Conservation (phyloP, 2,888 invertebrate genomes). For the Antheraea yamamai region DNA sequence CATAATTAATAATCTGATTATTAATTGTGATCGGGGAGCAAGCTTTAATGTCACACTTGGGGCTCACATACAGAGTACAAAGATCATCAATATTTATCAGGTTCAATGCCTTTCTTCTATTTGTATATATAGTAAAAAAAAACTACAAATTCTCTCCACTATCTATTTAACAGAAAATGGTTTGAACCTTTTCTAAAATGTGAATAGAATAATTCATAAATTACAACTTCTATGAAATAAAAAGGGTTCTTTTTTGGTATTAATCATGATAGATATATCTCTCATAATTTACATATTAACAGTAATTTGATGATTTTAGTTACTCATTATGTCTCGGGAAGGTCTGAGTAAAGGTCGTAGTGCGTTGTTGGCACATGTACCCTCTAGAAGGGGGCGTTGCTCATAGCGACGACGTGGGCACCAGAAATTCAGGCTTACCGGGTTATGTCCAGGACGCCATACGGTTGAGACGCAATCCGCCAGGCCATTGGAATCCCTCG, state of each 20-base stretch:
- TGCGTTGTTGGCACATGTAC: constrained; percentile 35
- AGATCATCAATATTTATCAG: constrained; percentile 33
- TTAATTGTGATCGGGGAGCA: constrained; percentile 59
- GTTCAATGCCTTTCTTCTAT: not conserved
- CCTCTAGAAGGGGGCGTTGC: constrained; percentile 85
- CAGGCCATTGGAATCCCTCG: constrained; percentile 84
- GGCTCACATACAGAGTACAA: constrained; percentile 85
- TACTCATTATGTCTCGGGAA: constrained; percentile 85
- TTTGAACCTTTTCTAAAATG: not conserved
- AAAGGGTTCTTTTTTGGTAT: not conserved
- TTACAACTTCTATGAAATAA: not conserved
- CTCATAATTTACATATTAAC: not conserved
- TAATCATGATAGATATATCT: not conserved
- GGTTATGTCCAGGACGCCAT: constrained; percentile 75
- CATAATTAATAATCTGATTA: constrained; percentile 32
- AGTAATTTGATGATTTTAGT: constrained; percentile 38
- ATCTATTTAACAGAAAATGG: not conserved
- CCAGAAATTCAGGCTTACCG: constrained; percentile 83
- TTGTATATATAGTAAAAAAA: not conserved
- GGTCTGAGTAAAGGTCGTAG: constrained; percentile 87
- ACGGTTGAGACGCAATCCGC: constrained; percentile 71
- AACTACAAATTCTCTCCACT: too few species aligned
- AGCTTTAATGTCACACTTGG: constrained; percentile 88
- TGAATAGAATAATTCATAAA: not conserved
- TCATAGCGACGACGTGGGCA: constrained; percentile 83